Conservation (phyloP, 92 coral and sea anemone species). For the Pocillopora meandrina region DNA sequence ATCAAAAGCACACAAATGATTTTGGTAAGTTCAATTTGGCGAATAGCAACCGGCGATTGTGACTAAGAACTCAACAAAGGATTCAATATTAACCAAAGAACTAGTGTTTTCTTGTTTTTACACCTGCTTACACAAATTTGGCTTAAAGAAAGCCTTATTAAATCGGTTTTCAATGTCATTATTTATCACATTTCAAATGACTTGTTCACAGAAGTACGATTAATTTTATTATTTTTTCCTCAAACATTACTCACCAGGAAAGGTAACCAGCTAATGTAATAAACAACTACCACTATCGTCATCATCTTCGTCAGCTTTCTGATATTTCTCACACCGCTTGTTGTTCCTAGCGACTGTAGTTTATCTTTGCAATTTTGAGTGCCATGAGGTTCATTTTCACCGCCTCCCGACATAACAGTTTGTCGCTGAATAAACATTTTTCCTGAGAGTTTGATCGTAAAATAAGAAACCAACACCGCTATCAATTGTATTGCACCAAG, state of each 20-base stretch:
- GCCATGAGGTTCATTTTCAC: neutral
- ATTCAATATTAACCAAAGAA: neutral
- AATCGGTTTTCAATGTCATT: neutral
- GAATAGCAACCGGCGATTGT: neutral
- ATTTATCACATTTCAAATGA: neutral
- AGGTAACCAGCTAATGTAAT: conserved; percentile 89
- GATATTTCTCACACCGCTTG: conserved; percentile 67
- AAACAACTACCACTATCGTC: conserved; percentile 72
- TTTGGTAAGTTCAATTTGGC: neutral
- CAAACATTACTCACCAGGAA: conserved; percentile 69
- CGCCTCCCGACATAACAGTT: conserved; percentile 33
- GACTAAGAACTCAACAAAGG: neutral
- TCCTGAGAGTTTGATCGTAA: conserved; percentile 70
- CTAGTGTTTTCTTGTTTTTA: neutral
- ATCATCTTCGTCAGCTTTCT: conserved; percentile 68
- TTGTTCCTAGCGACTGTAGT: conserved; percentile 1
- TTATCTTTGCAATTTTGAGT: conserved; percentile 6
- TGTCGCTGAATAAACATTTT: conserved; percentile 72
- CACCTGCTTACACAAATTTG: neutral
- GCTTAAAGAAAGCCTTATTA: neutral
- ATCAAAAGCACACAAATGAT: no score
- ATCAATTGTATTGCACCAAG: conserved; percentile 59
- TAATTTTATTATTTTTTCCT: neutral
- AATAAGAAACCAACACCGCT: conserved; percentile 53
- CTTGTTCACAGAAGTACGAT: neutral